Conservation (phyloP, 2,113 vertebrate species). For the Pao palembangensis region DNA sequence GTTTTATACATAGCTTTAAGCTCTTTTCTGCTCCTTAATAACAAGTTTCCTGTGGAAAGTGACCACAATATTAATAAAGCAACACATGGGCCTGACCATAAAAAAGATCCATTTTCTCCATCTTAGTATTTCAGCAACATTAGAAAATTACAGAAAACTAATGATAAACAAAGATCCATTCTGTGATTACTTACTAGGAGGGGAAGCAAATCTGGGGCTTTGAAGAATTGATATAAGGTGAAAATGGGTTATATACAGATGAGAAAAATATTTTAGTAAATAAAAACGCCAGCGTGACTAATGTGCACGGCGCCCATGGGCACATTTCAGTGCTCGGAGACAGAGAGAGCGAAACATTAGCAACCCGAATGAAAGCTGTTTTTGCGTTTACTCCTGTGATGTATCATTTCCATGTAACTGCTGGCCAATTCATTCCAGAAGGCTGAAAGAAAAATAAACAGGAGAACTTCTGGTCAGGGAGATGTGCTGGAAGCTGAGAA, state of each 20-base stretch:
- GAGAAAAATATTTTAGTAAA: not conserved
- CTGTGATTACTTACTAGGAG: not conserved
- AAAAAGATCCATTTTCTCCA: too few relatives aligned
- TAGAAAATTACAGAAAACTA: not conserved
- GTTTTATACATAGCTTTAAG: too few relatives aligned
- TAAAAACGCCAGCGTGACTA: not conserved
- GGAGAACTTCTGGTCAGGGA: conserved; percentile 15
- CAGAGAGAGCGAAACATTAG: conserved; percentile 36
- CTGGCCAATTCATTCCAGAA: conserved; percentile 34
- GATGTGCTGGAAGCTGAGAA: conserved; percentile 49
- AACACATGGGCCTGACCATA: too few relatives aligned
- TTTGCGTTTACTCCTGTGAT: conserved; percentile 33
- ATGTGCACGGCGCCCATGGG: not conserved
- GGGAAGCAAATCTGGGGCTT: not conserved
- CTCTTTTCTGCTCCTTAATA: too few relatives aligned
- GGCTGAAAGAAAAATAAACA: conserved; percentile 29
- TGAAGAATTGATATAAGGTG: not conserved
- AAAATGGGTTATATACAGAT: not conserved
- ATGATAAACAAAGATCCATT: not conserved
- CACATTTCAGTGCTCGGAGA: conserved; percentile 2
- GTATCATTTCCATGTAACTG: conserved; percentile 39
- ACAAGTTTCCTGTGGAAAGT: too few relatives aligned
- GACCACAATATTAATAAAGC: too few relatives aligned
- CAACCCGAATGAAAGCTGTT: conserved; percentile 30
- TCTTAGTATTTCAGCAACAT: too few relatives aligned